Conservation (phyloP, 2,113 vertebrate species). For the Zosterops hypoxanthus region DNA sequence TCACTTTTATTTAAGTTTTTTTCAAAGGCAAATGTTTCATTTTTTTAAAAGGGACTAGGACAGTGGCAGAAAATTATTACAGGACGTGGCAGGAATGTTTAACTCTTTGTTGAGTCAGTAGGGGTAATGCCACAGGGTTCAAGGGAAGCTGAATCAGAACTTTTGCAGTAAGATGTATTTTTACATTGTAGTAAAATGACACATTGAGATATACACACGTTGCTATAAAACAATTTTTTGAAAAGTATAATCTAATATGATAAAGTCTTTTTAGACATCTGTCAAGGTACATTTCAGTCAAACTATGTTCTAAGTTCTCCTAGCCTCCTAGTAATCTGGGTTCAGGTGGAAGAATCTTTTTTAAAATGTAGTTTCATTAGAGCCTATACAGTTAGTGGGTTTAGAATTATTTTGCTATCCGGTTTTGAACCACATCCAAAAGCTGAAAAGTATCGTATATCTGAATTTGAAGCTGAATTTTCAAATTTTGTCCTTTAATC, state of each 20-base stretch:
- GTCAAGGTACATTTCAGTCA: not conserved
- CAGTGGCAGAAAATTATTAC: not conserved
- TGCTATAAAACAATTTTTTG: not conserved
- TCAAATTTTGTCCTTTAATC: not conserved
- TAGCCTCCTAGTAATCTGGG: not conserved
- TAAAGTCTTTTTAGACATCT: not conserved
- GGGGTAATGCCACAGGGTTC: not conserved
- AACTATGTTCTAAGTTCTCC: not conserved
- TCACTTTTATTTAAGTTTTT: not conserved
- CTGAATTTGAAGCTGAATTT: not conserved
- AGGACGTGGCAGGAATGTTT: not conserved
- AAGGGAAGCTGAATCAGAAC: not conserved
- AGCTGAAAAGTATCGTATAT: not conserved
- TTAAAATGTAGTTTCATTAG: not conserved
- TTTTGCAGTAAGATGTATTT: not conserved
- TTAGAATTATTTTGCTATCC: not conserved
- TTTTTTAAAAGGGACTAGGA: not conserved
- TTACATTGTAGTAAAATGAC: not conserved
- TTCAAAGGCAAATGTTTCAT: not conserved
- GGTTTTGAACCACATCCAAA: not conserved
- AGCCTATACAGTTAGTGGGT: not conserved
- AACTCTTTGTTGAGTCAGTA: not conserved
- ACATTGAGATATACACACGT: not conserved
- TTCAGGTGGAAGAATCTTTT: not conserved
- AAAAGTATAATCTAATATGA: not conserved